Conservation (phyloP, 2,797 vertebrate species). For the Scleropages formosus region DNA sequence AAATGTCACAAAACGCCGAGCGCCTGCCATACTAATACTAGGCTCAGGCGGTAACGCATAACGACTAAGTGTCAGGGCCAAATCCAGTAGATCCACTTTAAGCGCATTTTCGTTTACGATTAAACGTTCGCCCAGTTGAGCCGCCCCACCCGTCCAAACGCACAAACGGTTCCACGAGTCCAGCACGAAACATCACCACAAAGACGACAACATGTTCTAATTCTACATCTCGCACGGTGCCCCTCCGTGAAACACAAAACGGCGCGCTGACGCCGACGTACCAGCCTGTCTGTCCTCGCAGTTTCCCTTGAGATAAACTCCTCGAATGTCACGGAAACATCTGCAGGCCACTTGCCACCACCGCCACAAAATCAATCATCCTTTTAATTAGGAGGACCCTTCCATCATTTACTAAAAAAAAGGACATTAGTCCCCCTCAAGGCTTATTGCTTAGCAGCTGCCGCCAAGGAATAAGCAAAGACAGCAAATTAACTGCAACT, state of each 20-base stretch:
- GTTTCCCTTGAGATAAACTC: neutral
- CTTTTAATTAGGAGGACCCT: neutral
- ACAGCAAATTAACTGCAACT: neutral
- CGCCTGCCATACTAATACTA: neutral
- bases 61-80: neutral
- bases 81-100: neutral
- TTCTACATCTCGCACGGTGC: neutral
- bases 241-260: neutral
- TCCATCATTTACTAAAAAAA: neutral
- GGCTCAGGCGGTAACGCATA: neutral
- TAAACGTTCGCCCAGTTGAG: neutral
- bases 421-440: conserved; percentile 8
- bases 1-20: neutral
- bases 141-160: neutral
- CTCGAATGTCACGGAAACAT: neutral
- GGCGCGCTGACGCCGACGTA: conserved; percentile 5
- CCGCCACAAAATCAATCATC: neutral
- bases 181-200: neutral
- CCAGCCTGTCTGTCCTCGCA: neutral
- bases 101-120: neutral
- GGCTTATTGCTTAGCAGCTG: conserved; percentile 20
- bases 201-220: neutral
- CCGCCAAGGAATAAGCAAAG: conserved; percentile 4
- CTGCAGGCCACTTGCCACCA: neutral
- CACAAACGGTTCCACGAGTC: too few relatives aligned